A percentile compares a stretch with the other conserved stretches of the same genome.
Conservation (phyloP, 2,113 vertebrate genomes). For the Macaca mulatta region DNA sequence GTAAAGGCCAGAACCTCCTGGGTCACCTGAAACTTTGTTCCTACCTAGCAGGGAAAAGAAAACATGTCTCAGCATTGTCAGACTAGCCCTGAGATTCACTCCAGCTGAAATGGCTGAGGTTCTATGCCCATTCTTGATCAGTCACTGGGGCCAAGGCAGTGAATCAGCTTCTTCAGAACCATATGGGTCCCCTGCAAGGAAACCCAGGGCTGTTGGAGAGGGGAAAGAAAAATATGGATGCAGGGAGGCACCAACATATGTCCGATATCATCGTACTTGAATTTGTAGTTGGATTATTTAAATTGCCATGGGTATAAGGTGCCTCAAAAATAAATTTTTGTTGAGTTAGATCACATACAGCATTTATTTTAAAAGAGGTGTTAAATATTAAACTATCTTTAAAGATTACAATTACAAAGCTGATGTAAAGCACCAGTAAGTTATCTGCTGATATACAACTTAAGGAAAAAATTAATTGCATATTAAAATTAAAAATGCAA, state of each 20-base stretch:
- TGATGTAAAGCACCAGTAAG: conserved; percentile 1
- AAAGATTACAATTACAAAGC: not conserved
- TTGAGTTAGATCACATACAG: not conserved
- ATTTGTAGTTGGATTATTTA: not conserved
- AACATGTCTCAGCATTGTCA: not conserved
- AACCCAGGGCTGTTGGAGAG: not conserved
- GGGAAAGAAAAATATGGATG: not conserved
- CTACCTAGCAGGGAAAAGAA: not conserved
- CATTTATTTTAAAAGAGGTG: conserved; percentile 5
- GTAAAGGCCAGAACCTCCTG: not conserved
- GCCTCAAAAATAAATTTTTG: not conserved
- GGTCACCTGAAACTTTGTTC: not conserved
- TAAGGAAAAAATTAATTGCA: not conserved
- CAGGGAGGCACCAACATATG: not conserved
- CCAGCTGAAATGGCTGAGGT: not conserved
- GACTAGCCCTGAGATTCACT: not conserved
- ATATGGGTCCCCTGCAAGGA: not conserved
- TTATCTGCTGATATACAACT: not conserved
- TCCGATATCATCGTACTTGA: not conserved
- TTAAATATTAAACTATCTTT: conserved; percentile 15
- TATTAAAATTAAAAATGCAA: conserved; percentile 2
- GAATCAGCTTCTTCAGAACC: not conserved
- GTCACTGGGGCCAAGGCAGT: not conserved
- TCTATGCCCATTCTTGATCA: not conserved
- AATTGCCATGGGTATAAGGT: not conserved